Evolutionary conservation across 2,113 vertebrate species (phyloP).

Genomic region (Cynopterus brachyotis): DNA sequence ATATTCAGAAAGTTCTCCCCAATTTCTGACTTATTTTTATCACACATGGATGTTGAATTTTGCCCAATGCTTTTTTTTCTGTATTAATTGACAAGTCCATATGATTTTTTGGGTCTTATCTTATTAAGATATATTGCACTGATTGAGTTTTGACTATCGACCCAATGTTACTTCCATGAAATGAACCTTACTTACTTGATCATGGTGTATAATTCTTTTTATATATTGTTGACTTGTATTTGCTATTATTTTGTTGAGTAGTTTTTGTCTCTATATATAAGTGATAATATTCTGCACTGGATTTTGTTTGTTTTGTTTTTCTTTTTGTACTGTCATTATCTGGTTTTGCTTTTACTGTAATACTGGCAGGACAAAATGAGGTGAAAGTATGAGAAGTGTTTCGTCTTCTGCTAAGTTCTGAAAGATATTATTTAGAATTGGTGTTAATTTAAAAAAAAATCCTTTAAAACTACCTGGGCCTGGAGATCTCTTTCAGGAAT

Average conservation of each 20-base stretch:
- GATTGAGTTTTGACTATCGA: background rate
- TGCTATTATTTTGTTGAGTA: background rate
- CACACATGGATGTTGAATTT: background rate
- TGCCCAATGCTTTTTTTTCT: background rate
- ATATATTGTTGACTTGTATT: background rate
- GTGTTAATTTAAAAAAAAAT: background rate
- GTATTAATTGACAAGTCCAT: background rate
- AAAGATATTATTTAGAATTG: background rate
- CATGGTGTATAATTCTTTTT: background rate
- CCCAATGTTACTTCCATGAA: background rate
- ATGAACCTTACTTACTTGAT: background rate
- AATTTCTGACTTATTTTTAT: background rate
- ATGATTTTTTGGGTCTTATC: background rate
- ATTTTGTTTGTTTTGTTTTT: background rate
- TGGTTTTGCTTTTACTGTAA: background rate
- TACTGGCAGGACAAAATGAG: background rate
- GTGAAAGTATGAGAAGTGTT: background rate
- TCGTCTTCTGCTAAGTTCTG: background rate
- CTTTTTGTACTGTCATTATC: background rate
- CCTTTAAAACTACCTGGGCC: background rate
- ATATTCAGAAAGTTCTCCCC: background rate
- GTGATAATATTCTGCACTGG: background rate
- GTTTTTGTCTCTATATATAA: background rate
- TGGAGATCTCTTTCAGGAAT: background rate
- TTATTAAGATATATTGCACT: background rate